A percentile compares a stretch with the other conserved stretches of the same genome.
Conservation (phyloP, 2,113 vertebrate genomes). For the Mionectes macconnelli region DNA sequence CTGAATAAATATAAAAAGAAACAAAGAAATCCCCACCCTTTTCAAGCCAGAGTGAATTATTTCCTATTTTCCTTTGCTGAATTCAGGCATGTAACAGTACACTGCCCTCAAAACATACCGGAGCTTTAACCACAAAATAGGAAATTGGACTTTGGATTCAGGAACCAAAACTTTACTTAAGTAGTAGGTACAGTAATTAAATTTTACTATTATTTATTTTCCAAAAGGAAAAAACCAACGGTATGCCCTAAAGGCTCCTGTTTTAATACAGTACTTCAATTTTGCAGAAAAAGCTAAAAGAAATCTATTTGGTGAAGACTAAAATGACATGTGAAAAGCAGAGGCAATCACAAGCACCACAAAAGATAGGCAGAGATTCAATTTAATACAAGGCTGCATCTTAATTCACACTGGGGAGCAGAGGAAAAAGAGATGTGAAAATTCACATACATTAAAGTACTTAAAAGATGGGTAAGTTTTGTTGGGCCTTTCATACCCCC, state of each 20-base stretch:
- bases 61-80: constrained; percentile 81
- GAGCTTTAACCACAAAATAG: constrained; percentile 66
- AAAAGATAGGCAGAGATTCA: constrained; percentile 40
- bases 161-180: constrained; percentile 41
- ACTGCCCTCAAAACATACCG: constrained; percentile 66
- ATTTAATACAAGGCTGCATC: constrained; percentile 28
- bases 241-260: constrained; percentile 10
- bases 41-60: constrained; percentile 81
- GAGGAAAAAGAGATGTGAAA: neutral
- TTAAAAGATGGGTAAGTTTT: neutral
- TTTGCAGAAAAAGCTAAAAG: constrained; percentile 59
- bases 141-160: constrained; percentile 60
- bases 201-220: constrained; percentile 62
- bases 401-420: constrained; percentile 24
- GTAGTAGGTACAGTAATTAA: constrained; percentile 43
- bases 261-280: constrained; percentile 50
- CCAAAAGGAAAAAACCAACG: neutral
- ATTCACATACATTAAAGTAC: neutral
- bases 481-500: neutral
- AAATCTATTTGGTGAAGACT: constrained; percentile 62
- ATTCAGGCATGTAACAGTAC: constrained; percentile 69
- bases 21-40: constrained; percentile 93
- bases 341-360: constrained; percentile 18
- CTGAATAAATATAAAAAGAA: constrained; percentile 99
- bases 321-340: constrained; percentile 46